A percentile compares a stretch with the other conserved stretches of the same genome.
These are phyloP conservation scores for Bubo scandiacus DNA, from an alignment of 2,113 vertebrate genomes.

Conservation along the genomic window DNA sequence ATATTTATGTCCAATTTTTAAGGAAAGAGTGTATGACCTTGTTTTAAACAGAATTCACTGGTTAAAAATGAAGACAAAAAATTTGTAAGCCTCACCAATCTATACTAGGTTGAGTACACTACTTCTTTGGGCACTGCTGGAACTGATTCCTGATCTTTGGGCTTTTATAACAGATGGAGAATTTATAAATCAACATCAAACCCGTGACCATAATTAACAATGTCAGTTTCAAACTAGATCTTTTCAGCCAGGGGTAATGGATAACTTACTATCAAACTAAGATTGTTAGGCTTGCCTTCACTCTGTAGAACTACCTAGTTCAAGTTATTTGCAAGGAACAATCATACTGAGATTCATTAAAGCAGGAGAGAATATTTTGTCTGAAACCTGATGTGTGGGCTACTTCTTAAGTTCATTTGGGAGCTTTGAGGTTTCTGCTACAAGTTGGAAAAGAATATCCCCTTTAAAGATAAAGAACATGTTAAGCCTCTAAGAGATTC, in stretches of 20 bases:
- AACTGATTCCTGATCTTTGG: background rate
- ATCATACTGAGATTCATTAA: background rate
- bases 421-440: background rate
- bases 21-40: background rate
- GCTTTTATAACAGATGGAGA: background rate
- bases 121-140: background rate
- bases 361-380: background rate
- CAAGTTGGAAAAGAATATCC: background rate
- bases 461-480: background rate
- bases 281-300: background rate
- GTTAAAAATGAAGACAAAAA: background rate
- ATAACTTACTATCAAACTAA: background rate
- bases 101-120: background rate
- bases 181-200: constrained; percentile 18
- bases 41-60: background rate
- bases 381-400: background rate
- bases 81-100: background rate
- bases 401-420: constrained; percentile 2
- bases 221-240: background rate
- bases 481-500: constrained; percentile 27
- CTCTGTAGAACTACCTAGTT: background rate
- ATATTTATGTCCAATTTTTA: background rate
- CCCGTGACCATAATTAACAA: background rate
- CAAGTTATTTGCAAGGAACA: background rate
- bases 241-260: background rate